Evolutionary conservation across 2,113 vertebrate species (phyloP).

Genomic region (Prinia subflava): DNA sequence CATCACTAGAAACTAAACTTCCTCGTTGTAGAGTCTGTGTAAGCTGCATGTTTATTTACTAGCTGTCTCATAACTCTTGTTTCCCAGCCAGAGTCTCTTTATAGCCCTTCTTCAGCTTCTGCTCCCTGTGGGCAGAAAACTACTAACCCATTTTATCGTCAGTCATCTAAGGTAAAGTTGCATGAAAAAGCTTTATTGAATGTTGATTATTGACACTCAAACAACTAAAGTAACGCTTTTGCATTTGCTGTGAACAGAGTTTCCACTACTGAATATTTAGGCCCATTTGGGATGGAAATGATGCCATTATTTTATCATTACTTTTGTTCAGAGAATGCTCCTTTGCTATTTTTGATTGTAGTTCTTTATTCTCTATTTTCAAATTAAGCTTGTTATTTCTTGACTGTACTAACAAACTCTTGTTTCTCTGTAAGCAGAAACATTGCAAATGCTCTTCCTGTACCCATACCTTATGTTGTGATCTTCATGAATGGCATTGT

Average conservation of each 20-base stretch:
- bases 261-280: background rate
- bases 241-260: slow-evolving; percentile 29
- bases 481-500: background rate
- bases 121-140: slow-evolving; percentile 69
- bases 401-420: background rate
- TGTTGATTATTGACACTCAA: slow-evolving; percentile 8
- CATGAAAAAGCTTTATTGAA: slow-evolving; percentile 38
- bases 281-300: background rate
- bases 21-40: background rate
- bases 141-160: slow-evolving; percentile 74
- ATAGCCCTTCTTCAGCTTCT: slow-evolving; percentile 69
- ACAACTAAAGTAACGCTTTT: background rate
- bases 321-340: background rate
- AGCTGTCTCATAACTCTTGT: slow-evolving; percentile 62
- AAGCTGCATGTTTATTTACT: slow-evolving; percentile 48
- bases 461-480: background rate
- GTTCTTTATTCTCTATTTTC: background rate
- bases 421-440: slow-evolving; percentile 22
- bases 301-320: background rate
- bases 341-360: background rate
- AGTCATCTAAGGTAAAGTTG: slow-evolving; percentile 75
- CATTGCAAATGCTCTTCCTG: background rate
- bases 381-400: background rate
- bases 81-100: slow-evolving; percentile 73
- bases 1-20: slow-evolving; percentile 45